Conservation (phyloP, 2,797 vertebrate species). For the Cygnus olor region DNA sequence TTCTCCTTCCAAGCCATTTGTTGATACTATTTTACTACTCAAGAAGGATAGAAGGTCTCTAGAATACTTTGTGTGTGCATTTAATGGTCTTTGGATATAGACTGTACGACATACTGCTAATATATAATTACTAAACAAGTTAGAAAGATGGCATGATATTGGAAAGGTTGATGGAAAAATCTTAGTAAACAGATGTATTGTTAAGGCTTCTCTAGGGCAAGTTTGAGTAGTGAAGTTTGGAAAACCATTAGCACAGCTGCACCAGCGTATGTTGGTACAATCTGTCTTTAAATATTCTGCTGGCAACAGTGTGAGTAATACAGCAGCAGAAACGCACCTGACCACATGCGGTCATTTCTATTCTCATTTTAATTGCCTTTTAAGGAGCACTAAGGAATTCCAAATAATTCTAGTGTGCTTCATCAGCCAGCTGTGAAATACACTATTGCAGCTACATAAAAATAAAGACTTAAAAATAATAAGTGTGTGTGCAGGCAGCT, state of each 20-base stretch:
- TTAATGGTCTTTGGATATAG: neutral
- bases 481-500: neutral
- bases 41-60: neutral
- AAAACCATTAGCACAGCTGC: slow-evolving; percentile 61
- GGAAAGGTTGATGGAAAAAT: slow-evolving; percentile 44
- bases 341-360: slow-evolving; percentile 51
- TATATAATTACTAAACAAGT: neutral
- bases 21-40: neutral
- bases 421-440: slow-evolving; percentile 65
- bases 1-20: neutral
- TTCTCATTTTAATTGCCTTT: slow-evolving; percentile 74
- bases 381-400: slow-evolving; percentile 65
- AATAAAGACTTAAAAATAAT: slow-evolving; percentile 59
- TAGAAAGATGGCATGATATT: neutral
- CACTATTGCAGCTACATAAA: slow-evolving; percentile 16
- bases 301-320: slow-evolving; percentile 35
- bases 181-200: slow-evolving; percentile 15
- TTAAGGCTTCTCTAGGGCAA: slow-evolving; percentile 60
- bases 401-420: slow-evolving; percentile 64
- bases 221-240: slow-evolving; percentile 54
- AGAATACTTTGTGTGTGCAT: neutral
- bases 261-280: neutral
- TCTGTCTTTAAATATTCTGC: slow-evolving; percentile 53
- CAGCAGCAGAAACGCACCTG: slow-evolving; percentile 56
- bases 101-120: neutral